Base-by-base conservation (phyloP, 1,140 invertebrate species). In the Drosophila rufa region DNA sequence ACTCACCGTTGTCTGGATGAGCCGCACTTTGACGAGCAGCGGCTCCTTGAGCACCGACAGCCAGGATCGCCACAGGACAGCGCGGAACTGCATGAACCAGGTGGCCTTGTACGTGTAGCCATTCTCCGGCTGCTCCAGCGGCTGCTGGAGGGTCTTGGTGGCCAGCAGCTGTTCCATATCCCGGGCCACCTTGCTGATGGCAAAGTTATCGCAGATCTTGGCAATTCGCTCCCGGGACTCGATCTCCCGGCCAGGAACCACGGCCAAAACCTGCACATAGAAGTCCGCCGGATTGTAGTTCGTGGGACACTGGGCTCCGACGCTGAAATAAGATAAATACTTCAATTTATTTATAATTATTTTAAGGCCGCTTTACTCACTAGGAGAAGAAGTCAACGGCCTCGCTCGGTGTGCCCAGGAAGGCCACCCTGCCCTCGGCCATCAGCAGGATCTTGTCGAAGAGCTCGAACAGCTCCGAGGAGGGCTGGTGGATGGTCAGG, bases 251-350 rank as follows among this genome's bases (percentile, higher is more conserved):
- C 96, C 97, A 0, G 98, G 98, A 19, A 97, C 95, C 1, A 99
- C 96, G 0, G 98, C 98, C 62, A 99, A 93, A 7, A 97, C 95
- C 91, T 98, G 96, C n/a, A 99, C 96, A 92, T 97, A 99, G 92
- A 97, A 98, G 93, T 99, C 98, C 0, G 98, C 98, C 9, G 98
- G 98, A 92, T 99, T 99, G 93, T 98, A 99, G 91, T 99, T 99
- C 3, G 94, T 95, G 0, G 96, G 96, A 93, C 96, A 97, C 1
- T 95, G 94, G 17, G 96, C 96, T 30, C 96, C 96, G 71, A 97
- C 93, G 36, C 96, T 97, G 46, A 2, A 70, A 60, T 33, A 8
- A 27, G 17, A 15, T 1, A 33, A 48, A 40, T 36, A 30, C 17
- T 17, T 12, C 5, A 6, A 38, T 59, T 15, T 25, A 57, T 30